Evolutionary conservation across 2,888 invertebrate genomes (phyloP), one percentile per base, ranked within the genome.

Genomic region (Osedax fenrisi): DNA sequence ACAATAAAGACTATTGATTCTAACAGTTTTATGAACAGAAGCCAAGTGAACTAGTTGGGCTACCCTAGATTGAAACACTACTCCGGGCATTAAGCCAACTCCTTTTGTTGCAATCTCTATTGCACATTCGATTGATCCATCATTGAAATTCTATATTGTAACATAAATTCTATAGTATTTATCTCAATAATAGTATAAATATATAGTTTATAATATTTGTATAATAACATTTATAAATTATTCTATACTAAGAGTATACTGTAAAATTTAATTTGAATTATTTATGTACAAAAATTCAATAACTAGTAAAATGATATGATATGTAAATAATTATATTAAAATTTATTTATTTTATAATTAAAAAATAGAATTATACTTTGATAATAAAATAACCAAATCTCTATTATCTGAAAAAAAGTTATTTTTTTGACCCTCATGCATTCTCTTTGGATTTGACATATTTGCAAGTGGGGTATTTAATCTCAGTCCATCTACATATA

Each of bases 91-190:
- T 10, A 83, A 79, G 27, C 81, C 81, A 67, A 83, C 80, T 74
- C 82, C 81, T 75, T 79, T 79, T 1, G 82, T 83, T 76, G 83
- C 82, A 76, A 82, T 80, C 71, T 82, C 82, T 72, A 83, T 83
- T 69, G 83, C 83, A 78, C 82, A 82, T 24, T 81, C 80, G 17
- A 41, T 41, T 41, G 41, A 10, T 41, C 41, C 41, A 41, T 41
- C 17, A 41, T 41, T 41, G 41, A 41, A 41, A 41, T 17, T 41
- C 41, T 41, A 41, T 41, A 41, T 41, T 41, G 41, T 17, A 41
- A 17, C 17, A 17, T 41, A 41, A 41, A 41, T 17, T 41, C 17
- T 41, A 10, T 41, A 41, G 41, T n/a, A n/a, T n/a, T n/a, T n/a
- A n/a, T n/a, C n/a, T n/a, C n/a, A n/a, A n/a, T n/a, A n/a, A n/a